Base-by-base conservation (phyloP, 1,140 invertebrate species). In the Neodiprion pinetum region DNA sequence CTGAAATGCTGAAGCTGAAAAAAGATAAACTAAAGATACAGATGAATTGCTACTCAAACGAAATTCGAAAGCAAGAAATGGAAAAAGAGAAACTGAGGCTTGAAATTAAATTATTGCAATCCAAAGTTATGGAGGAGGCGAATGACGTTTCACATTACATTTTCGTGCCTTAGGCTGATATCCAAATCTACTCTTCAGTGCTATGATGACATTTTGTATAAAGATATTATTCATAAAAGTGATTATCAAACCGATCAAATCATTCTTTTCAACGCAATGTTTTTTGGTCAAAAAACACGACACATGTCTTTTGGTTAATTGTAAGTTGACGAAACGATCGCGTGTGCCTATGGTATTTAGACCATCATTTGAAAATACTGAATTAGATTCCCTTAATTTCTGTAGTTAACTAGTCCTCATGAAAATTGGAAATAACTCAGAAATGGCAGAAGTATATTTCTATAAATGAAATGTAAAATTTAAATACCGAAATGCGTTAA, bases 141-240 rank as follows among this genome's bases (percentile, higher is more conserved):
- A 86, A 84, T 28, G 86, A 87, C 71, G 86, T 87, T 61, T 87
- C 86, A 12, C 85, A 86, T 69, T 86, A 86, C 76, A 86, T 86
- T 71, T 86, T 86, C 70, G 86, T 87, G 72, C 84, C 86, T 83
- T 87, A 76, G 86, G 48, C 5, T 48, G 28, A 40, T 40, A 40
- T 40, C 28, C 28, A 40, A 40, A 40, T 40, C 28, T 40, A 40
- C 28, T 40, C 28, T 40, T 40, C 28, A 40, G 28, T 40, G 5
- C 28, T 40, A 2, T 40, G 5, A 40, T 2, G 28, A 40, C 28
- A 40, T 40, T 40, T 40, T 40, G 28, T 40, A 40, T 14, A 61
- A 61, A 14, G 53, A 9, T 61, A 61, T 61, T 61, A 61, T 61
- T 61, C n/a, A 40, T 40, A 40, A 40, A 40, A 61, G 53, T 17